These are phyloP conservation scores for Epirrita christyi DNA, from an alignment of 2,888 invertebrate genomes.

Conservation along the genomic window DNA sequence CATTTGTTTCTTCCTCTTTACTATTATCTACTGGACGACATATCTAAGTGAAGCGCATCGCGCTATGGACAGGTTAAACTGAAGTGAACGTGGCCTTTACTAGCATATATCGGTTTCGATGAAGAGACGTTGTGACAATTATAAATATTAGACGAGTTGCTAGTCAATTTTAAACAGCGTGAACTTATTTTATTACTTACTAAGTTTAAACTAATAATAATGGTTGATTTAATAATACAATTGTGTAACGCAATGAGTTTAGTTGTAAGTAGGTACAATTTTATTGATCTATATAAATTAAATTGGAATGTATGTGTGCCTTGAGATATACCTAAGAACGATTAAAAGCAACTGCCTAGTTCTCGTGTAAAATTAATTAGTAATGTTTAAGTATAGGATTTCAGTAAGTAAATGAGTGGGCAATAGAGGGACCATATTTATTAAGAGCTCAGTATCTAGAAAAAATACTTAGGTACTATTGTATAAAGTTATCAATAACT, in stretches of 20 bases:
- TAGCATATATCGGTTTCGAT: conserved; percentile 29
- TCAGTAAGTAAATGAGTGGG: conserved; percentile 37
- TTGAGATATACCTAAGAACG: conserved; percentile 20
- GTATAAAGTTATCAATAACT: conserved; percentile 27
- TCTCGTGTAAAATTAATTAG: conserved; percentile 11
- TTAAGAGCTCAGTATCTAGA: conserved; percentile 45
- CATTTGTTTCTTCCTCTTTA: conserved; percentile 83
- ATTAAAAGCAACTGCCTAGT: conserved; percentile 6
- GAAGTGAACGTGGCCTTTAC: conserved; percentile 29
- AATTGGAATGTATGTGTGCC: conserved; percentile 27
- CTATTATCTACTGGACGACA: conserved; percentile 85
- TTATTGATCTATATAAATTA: conserved; percentile 9
- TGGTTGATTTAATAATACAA: conserved; percentile 6
- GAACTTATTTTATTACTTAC: conserved; percentile 36
- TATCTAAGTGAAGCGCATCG: conserved; percentile 84
- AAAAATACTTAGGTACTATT: conserved; percentile 13
- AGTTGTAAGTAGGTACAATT: conserved; percentile 18
- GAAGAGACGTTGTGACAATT: conserved; percentile 47
- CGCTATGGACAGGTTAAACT: conserved; percentile 56
- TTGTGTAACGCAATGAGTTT: conserved; percentile 7
- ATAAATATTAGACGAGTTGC: conserved; percentile 74
- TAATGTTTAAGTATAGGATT: conserved; percentile 29
- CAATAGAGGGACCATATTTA: conserved; percentile 54
- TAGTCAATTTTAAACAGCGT: conserved; percentile 64
- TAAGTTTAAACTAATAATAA: conserved; percentile 16